These are phyloP conservation scores for Macropus fuliginosus DNA, from an alignment of 2,797 vertebrate genomes.

Conservation along the genomic window DNA sequence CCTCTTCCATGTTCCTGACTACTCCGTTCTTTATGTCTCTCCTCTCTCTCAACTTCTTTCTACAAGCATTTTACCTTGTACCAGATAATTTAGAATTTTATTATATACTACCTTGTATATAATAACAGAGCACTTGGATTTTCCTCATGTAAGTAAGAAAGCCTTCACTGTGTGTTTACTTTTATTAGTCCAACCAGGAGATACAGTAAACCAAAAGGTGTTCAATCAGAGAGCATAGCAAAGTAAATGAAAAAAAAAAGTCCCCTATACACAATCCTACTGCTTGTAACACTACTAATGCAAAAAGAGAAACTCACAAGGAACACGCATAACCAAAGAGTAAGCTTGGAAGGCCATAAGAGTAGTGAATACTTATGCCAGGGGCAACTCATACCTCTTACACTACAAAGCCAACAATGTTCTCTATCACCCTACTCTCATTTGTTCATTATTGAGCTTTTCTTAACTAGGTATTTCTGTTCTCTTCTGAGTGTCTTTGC, in stretches of 20 bases:
- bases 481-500: not conserved
- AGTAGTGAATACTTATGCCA: not conserved
- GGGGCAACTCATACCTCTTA: not conserved
- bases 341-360: not conserved
- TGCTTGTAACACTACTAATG: not conserved
- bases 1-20: not conserved
- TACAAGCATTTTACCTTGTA: not conserved
- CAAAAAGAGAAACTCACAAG: not conserved
- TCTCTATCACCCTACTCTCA: not conserved
- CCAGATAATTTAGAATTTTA: not conserved
- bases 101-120: not conserved
- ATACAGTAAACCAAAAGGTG: not conserved
- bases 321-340: not conserved
- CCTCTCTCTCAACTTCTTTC: not conserved
- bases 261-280: not conserved
- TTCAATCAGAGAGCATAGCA: not conserved
- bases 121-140: not conserved
- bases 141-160: conserved; percentile 6
- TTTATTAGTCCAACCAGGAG: not conserved
- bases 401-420: not conserved
- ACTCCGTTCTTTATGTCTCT: not conserved
- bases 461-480: not conserved
- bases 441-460: not conserved
- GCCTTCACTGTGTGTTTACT: not conserved
- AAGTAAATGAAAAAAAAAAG: not conserved